Evolutionary conservation across 2,113 vertebrate species (phyloP).

Genomic region (Uria lomvia): DNA sequence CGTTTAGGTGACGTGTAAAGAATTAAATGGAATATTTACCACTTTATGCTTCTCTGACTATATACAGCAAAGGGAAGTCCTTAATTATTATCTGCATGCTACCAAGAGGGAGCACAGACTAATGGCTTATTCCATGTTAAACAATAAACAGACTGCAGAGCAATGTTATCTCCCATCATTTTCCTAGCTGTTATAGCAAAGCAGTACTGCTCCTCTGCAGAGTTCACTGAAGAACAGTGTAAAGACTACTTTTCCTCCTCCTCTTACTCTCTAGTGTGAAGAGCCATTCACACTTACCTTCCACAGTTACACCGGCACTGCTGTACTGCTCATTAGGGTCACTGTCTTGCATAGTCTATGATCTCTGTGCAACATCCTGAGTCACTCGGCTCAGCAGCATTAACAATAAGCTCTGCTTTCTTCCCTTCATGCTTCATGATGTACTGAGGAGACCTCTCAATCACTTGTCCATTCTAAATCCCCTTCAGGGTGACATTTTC

Average conservation of each 20-base stretch:
- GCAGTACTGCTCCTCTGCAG: not conserved
- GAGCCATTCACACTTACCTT: constrained; percentile 39
- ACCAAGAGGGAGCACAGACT: not conserved
- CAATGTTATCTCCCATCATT: not conserved
- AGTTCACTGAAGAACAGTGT: not conserved
- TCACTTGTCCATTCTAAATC: constrained; percentile 65
- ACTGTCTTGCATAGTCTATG: constrained; percentile 43
- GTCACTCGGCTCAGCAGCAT: constrained; percentile 66
- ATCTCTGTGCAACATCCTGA: constrained; percentile 45
- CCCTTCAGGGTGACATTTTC: constrained; percentile 64
- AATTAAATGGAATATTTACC: not conserved
- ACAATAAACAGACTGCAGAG: not conserved
- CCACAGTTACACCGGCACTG: constrained; percentile 52
- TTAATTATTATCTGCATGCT: not conserved
- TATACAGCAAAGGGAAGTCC: not conserved
- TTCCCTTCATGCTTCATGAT: constrained; percentile 57
- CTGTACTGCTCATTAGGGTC: constrained; percentile 64
- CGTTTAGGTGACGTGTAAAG: not conserved
- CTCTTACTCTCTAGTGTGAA: not conserved
- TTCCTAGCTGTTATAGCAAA: not conserved
- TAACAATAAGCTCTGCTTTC: constrained; percentile 60
- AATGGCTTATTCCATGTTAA: not conserved
- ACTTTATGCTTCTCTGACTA: not conserved
- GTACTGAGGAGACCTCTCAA: constrained; percentile 35
- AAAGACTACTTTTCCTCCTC: not conserved